Percentiles rank a stretch among this genome's conserved stretches.
Conservation (phyloP, 2,797 vertebrate species). For the Chelmon rostratus region DNA sequence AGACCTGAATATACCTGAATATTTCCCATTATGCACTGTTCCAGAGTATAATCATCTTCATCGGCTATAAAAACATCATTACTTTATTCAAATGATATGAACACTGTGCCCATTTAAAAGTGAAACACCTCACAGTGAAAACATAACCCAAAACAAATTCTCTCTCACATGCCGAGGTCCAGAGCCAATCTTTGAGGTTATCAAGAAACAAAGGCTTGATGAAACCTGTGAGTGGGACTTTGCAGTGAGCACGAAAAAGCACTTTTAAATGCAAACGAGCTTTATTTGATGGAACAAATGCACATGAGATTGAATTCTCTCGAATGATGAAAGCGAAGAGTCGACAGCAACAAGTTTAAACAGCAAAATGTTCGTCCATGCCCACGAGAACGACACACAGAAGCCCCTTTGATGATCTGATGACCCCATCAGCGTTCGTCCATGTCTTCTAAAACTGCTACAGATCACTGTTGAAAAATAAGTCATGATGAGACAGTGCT, state of each 20-base stretch:
- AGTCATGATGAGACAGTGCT: background rate
- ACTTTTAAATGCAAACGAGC: conserved; percentile 8
- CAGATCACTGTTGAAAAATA: background rate
- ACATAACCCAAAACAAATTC: conserved; percentile 26
- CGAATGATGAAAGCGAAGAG: background rate
- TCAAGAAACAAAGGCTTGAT: conserved; percentile 23
- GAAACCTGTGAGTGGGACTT: conserved; percentile 12
- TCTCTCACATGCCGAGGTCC: background rate
- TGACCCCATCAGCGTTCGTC: background rate
- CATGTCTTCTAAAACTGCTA: background rate
- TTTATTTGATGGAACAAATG: conserved; percentile 18
- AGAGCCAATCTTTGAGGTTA: conserved; percentile 20
- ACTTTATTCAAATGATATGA: conserved; percentile 33
- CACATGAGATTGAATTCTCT: background rate
- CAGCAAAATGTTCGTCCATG: background rate
- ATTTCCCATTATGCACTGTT: conserved; percentile 38
- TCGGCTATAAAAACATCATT: conserved; percentile 41
- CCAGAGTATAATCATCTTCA: conserved; percentile 40
- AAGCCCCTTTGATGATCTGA: no score
- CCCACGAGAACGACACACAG: background rate
- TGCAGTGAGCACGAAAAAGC: background rate
- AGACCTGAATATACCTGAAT: conserved; percentile 49
- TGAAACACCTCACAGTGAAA: conserved; percentile 26
- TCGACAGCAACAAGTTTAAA: background rate
- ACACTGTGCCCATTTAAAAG: conserved; percentile 11